phyloP scores from a whole-genome alignment of 2,797 vertebrate genomes.

The Channallabes apus region DNA sequence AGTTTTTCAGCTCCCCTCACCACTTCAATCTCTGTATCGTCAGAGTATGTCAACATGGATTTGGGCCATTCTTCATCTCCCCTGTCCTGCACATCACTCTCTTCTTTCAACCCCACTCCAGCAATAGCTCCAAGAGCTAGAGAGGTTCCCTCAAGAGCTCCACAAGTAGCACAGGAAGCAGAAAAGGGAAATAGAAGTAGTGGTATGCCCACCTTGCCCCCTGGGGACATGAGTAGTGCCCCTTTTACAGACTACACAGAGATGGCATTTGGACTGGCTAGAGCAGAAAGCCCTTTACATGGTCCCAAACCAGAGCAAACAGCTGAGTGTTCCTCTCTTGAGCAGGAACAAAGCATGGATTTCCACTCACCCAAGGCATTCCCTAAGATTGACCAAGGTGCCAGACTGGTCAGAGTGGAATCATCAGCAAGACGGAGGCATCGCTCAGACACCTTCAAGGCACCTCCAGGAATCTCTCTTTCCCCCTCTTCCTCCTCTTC shows the following conservation, averaged over 20 bases:
- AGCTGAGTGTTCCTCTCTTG: conserved; percentile 60
- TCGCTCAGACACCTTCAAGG: conserved; percentile 69
- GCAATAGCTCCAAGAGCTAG: conserved; percentile 64
- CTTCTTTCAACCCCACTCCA: conserved; percentile 64
- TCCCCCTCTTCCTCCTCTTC: conserved; percentile 68
- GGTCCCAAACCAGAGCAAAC: conserved; percentile 60
- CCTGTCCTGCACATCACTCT: conserved; percentile 61
- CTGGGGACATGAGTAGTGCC: conserved; percentile 51
- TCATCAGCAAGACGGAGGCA: conserved; percentile 66
- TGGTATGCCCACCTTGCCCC: conserved; percentile 54
- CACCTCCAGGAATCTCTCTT: conserved; percentile 60
- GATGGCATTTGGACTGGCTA: conserved; percentile 58
- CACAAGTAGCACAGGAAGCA: conserved; percentile 64
- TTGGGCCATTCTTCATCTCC: conserved; percentile 64
- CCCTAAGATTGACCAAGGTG: conserved; percentile 67
- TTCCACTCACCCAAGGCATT: conserved; percentile 70
- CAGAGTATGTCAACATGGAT: conserved; percentile 75
- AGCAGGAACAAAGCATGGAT: conserved; percentile 64
- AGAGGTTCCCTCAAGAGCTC: conserved; percentile 62
- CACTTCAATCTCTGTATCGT: conserved; percentile 59
- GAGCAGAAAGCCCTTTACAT: conserved; percentile 56
- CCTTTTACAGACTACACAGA: conserved; percentile 62
- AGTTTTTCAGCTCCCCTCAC: conserved; percentile 78
- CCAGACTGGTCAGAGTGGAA: conserved; percentile 65
- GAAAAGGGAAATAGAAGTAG: conserved; percentile 62